Percentiles rank a stretch among this genome's conserved stretches.
phyloP scores from a whole-genome alignment of 2,797 vertebrate genomes.

The Typhlichthys eigenmanni region DNA sequence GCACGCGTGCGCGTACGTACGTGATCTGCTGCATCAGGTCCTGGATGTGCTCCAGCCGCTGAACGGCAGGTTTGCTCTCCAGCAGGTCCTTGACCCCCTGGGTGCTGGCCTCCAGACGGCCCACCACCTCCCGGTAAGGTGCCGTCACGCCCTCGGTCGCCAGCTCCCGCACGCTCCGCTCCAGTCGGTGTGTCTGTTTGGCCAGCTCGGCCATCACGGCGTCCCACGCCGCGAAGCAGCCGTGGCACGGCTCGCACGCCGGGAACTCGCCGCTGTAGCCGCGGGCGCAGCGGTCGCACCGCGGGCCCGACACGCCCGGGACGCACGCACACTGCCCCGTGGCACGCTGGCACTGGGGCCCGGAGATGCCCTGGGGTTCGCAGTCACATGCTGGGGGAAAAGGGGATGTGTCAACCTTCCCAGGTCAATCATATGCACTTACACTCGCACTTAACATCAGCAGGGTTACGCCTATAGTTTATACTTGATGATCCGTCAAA shows the following conservation, averaged over 20 bases:
- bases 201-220: constrained; percentile 81
- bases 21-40: constrained; percentile 84
- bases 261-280: constrained; percentile 90
- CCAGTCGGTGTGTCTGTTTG: constrained; percentile 84
- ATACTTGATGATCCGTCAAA: background rate
- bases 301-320: constrained; percentile 81
- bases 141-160: constrained; percentile 84
- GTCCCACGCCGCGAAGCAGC: constrained; percentile 91
- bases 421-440: too few species aligned
- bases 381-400: constrained; percentile 87
- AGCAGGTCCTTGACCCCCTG: constrained; percentile 84
- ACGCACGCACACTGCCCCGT: constrained; percentile 87
- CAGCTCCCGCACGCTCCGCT: constrained; percentile 82
- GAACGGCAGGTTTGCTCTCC: constrained; percentile 80
- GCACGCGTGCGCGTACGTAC: constrained; percentile 71
- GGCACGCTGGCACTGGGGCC: constrained; percentile 86
- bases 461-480: background rate
- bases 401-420: background rate
- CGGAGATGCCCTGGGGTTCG: constrained; percentile 85
- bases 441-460: background rate
- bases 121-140: constrained; percentile 84
- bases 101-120: constrained; percentile 81
- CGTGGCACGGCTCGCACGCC: constrained; percentile 85
- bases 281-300: constrained; percentile 87
- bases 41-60: constrained; percentile 82